These are phyloP conservation scores for Sepiola atlantica DNA, from an alignment of 2,888 invertebrate genomes.

Conservation along the genomic window DNA sequence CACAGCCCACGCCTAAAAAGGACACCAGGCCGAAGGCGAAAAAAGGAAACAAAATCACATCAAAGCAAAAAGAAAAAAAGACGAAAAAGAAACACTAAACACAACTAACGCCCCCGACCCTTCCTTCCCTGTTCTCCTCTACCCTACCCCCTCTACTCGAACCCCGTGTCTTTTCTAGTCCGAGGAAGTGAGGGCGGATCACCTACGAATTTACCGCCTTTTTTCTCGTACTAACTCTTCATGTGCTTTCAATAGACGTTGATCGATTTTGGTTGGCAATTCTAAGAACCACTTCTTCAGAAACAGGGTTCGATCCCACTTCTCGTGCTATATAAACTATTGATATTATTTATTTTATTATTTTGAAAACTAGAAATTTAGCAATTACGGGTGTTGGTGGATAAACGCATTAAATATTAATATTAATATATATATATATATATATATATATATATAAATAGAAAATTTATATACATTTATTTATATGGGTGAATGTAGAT, in stretches of 20 bases:
- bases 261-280: not conserved
- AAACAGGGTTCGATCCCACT: not conserved
- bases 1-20: not conserved
- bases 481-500: no score
- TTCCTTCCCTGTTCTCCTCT: not conserved
- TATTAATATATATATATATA: not conserved
- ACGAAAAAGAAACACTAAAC: not conserved
- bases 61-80: not conserved
- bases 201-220: not conserved
- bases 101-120: not conserved
- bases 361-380: not conserved
- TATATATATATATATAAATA: not conserved
- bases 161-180: not conserved
- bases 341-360: not conserved
- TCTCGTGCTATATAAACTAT: not conserved
- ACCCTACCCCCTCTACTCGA: not conserved
- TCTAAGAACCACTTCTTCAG: not conserved
- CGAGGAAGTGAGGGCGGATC: not conserved
- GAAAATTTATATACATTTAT: no score
- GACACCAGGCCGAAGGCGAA: not conserved
- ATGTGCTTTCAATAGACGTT: not conserved
- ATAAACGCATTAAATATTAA: not conserved
- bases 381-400: constrained; percentile 16
- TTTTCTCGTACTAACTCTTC: not conserved
- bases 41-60: not conserved